Conservation (phyloP, 2,113 vertebrate species). For the Grammomys dolichurus region DNA sequence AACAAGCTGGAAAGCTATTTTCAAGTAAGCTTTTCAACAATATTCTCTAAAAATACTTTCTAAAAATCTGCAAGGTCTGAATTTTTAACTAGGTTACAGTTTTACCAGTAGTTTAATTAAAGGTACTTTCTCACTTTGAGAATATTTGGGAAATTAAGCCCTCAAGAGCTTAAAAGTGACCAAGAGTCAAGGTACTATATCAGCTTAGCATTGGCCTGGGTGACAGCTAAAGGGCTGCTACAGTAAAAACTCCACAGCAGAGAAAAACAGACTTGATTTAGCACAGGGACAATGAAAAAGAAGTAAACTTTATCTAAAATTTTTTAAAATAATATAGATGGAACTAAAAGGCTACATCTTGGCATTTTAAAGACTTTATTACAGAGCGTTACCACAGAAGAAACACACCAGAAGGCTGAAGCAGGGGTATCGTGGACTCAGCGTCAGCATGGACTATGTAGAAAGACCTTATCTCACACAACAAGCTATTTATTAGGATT, state of each 20-base stretch:
- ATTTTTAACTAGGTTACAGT: conserved; percentile 34
- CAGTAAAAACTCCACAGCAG: conserved; percentile 6
- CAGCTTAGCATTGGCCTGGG: neutral
- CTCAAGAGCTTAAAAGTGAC: conserved; percentile 37
- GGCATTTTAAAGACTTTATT: neutral
- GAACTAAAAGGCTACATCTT: neutral
- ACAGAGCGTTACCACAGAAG: neutral
- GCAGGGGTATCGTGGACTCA: neutral
- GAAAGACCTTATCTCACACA: neutral
- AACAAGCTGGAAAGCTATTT: neutral
- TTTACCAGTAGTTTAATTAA: conserved; percentile 57
- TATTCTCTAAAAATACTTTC: neutral
- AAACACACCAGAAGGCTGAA: neutral
- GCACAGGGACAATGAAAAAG: conserved; percentile 22
- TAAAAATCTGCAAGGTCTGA: conserved; percentile 31
- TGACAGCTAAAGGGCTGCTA: neutral
- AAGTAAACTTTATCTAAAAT: conserved; percentile 50
- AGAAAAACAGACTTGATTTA: conserved; percentile 10
- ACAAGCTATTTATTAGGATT: neutral
- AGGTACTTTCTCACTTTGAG: conserved; percentile 47
- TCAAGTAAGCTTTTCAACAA: conserved; percentile 27
- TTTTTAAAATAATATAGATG: neutral
- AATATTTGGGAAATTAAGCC: conserved; percentile 43
- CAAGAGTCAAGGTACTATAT: neutral
- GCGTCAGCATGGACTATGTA: neutral